These are phyloP conservation scores for Caenorhabditis inopinata DNA, from an alignment of 1,140 invertebrate genomes.

Conservation along the genomic window DNA sequence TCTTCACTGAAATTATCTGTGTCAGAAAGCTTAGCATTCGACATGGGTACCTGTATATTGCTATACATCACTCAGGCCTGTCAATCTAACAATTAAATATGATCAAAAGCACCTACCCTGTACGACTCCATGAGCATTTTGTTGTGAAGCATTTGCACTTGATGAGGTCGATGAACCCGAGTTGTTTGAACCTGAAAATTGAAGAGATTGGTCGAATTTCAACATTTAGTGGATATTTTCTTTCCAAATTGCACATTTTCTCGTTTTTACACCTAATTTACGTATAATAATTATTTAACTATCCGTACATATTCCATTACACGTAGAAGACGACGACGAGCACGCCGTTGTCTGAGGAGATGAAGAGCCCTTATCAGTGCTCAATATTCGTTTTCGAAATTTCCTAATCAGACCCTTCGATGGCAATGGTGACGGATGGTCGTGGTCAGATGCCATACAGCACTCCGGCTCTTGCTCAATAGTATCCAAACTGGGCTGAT, in stretches of 20 bases:
- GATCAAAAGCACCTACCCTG: background rate
- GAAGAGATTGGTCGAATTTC: too few relatives aligned
- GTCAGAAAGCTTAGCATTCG: too few relatives aligned
- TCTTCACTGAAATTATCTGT: too few relatives aligned
- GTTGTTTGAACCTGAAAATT: slow-evolving; percentile 1
- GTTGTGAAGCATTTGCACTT: background rate
- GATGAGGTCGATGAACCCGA: background rate
- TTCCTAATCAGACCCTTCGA: slow-evolving; percentile 30
- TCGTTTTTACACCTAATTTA: background rate
- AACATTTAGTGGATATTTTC: too few relatives aligned
- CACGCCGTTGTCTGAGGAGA: background rate
- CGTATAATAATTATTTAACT: background rate
- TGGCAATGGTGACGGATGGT: slow-evolving; percentile 11
- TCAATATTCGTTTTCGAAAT: slow-evolving; percentile 32
- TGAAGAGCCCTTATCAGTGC: background rate
- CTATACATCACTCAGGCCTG: too few relatives aligned
- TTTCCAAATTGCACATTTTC: too few relatives aligned
- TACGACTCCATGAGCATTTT: background rate
- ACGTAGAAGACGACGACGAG: background rate
- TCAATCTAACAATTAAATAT: too few relatives aligned
- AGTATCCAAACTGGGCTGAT: background rate
- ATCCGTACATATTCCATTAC: background rate
- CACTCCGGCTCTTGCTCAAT: background rate
- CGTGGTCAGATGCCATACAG: background rate
- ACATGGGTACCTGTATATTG: too few relatives aligned